Conservation (phyloP, 2,113 vertebrate species). For the Reinhardtius hippoglossoides region DNA sequence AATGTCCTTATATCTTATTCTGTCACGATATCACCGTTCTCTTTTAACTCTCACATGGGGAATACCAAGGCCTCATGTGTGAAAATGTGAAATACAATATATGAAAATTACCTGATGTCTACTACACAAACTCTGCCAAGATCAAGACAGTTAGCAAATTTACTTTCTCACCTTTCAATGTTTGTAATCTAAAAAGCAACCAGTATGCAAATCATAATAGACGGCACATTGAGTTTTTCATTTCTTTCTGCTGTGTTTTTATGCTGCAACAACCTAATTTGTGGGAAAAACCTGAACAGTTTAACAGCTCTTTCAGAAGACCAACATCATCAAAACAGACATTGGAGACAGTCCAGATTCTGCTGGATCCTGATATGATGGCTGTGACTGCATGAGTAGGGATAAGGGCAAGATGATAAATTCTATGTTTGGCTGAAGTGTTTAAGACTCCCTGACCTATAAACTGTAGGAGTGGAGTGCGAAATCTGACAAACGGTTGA, state of each 20-base stretch:
- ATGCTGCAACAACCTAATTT: neutral
- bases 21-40: neutral
- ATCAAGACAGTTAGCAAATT: no score
- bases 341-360: neutral
- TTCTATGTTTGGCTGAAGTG: constrained; percentile 16
- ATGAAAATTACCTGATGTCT: neutral
- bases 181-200: neutral
- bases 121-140: neutral
- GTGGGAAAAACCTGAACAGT: neutral
- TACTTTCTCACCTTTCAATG: no score
- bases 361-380: neutral
- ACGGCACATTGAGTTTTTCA: neutral
- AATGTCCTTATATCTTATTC: no score
- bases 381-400: constrained; percentile 1
- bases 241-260: neutral
- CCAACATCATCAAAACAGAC: neutral
- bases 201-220: neutral
- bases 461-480: neutral
- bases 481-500: constrained; percentile 16
- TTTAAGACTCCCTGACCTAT: constrained; percentile 19
- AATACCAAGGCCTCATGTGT: neutral
- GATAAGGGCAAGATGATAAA: constrained; percentile 15
- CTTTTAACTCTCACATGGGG: neutral
- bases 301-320: neutral
- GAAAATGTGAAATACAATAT: neutral